Evolutionary conservation across 2,888 invertebrate genomes (phyloP).

Genomic region (Sympetrum striolatum): DNA sequence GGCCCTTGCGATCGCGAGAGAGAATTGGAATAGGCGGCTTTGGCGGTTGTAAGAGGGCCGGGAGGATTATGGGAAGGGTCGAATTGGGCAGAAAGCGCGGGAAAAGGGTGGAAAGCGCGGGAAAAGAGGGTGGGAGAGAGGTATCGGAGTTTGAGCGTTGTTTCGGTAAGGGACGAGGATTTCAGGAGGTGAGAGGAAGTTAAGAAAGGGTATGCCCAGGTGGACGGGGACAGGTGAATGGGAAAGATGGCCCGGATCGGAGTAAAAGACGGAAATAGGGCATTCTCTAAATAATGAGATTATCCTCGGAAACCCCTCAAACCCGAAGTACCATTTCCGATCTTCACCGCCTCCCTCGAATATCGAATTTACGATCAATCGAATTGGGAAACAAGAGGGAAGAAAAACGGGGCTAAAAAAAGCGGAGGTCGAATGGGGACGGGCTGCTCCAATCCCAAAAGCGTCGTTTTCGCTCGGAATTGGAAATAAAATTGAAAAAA

Average conservation of each 20-base stretch:
- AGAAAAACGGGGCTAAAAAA: no score
- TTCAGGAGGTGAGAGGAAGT: not conserved
- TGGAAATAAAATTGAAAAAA: no score
- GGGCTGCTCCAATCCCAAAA: no score
- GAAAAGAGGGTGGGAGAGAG: not conserved
- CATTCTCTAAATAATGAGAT: not conserved
- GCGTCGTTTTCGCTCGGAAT: no score
- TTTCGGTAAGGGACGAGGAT: no score
- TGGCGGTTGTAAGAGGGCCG: not conserved
- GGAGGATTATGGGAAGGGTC: not conserved
- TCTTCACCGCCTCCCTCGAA: no score
- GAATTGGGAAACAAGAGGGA: no score
- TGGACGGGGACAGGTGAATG: not conserved
- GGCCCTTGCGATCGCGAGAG: not conserved
- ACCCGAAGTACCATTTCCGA: no score
- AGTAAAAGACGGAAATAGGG: not conserved
- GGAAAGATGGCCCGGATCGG: not conserved
- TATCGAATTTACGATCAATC: no score
- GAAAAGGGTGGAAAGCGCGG: not conserved
- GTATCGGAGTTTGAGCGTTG: not conserved
- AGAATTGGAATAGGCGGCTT: not conserved
- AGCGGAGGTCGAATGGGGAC: no score
- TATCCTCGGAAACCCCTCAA: not conserved
- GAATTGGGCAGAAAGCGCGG: not conserved
- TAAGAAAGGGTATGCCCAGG: not conserved